Base-by-base conservation (phyloP, 2,888 invertebrate species). In the Leucophenga maculata region DNA sequence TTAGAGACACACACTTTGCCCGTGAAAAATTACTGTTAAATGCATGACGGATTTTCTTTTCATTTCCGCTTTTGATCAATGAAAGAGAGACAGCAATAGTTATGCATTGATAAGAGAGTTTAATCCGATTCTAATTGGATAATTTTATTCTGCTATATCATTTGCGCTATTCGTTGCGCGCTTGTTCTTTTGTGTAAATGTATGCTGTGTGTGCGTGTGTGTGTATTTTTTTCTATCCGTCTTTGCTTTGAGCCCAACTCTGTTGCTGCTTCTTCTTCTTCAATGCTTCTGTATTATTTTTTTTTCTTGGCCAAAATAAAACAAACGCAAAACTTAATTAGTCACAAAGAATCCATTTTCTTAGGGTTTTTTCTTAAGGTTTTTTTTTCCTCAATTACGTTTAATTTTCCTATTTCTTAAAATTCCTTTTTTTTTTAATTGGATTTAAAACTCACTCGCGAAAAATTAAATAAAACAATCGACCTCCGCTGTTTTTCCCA, bases 21-120 rank as follows among this genome's bases (percentile, higher is more conserved):
- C 80, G 75, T 81, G 80, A 81, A 83, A 59, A 81, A 82, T 72
- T 81, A 81, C 80, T 82, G 80, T 81, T 81, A 83, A 71, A 68
- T 66, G 57, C 62, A 60, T 46, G 62, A 39, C 62, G 48, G 60
- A 46, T 68, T 67, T 69, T 68, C 68, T 67, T 69, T 67, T 71
- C 67, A 69, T 68, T 72, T 72, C 70, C 69, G 62, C 46, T 32
- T 67, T 74, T 60, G 73, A 68, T 65, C 68, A 73, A 64, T 71
- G 16, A 39, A n/a, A 39, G 32, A 39, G 26, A 57, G 18, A 48
- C 8, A 18, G 44, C 66, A 82, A 77, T 74, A 72, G 74, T 77
- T 76, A 22, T 78, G 74, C 75, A 82, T 74, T 73, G 73, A 76
- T 75, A 82, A 72, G 65, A 72, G 65, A 66, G 67, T 79, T 83